Evolutionary conservation across 2,888 invertebrate species (phyloP), one percentile per base, ranked within the genome.

Genomic region (Xiphydria camelus): DNA sequence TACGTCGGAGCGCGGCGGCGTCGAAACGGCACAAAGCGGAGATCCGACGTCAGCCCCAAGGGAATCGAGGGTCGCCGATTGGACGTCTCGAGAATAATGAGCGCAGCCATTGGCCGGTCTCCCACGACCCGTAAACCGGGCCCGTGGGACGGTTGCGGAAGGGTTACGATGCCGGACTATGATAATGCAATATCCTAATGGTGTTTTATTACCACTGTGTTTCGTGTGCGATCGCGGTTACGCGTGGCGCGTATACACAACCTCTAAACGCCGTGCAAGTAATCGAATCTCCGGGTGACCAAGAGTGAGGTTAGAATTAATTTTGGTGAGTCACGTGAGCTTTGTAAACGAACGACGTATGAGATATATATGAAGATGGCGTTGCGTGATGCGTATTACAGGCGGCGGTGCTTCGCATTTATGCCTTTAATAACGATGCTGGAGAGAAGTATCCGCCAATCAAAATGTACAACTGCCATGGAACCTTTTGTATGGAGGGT

Each of bases 121-220:
- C 54, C 49, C 51, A 63, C 61, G 55, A 61, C 41, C 53, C 52
- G 51, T 52, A 59, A 64, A 63, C 59, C 54, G 55, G 59, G 45
- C 62, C 60, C 65, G 32, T 40, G 53, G 53, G 55, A 53, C 47
- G 41, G 46, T 41, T 47, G 32, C 43, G 29, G 10, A 33, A 33
- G 34, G 34, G 34, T 33, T 33, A 33, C 33, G 35, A 17, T 32
- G 10, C 18, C 7, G 29, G 38, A 39, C 25, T 51, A 51, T 45
- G 52, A 45, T 52, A 53, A 51, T 52, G 52, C 39, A 52, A 52
- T 52, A 51, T 41, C 19, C 41, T 46, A 49, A 51, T 50, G 49
- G 49, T 17, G 25, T n/a, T 36, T 36, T 31, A 20, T 22, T 50
- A 45, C 12, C 42, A 10, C 6, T 23, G 22, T 21, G 44, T 33